Evolutionary conservation across 2,888 invertebrate species (phyloP).

Genomic region (Belgica antarctica): DNA sequence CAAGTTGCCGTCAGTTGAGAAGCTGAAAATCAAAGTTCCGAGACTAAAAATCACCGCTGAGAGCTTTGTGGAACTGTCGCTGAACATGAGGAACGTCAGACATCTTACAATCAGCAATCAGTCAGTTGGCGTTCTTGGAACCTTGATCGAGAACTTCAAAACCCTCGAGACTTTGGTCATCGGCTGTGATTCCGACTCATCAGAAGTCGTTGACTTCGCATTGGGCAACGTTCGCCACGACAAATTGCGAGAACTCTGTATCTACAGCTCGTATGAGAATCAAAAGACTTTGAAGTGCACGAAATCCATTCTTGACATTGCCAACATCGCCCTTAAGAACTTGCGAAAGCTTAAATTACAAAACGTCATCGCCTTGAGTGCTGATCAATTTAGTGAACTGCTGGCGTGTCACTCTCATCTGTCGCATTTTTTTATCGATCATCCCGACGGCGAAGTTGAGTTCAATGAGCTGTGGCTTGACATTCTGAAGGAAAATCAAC

Average conservation of each 20-base stretch:
- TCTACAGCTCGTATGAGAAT: conserved; percentile 8
- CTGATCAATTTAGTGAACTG: not conserved
- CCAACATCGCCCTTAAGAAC: not conserved
- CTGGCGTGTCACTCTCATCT: not conserved
- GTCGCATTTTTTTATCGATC: not conserved
- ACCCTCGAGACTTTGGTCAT: conserved; percentile 16
- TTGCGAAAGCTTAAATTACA: conserved; percentile 1
- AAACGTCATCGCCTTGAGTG: not conserved
- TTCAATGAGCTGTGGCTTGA: not conserved
- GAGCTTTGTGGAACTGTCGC: conserved; percentile 1
- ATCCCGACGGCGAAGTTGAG: too few relatives aligned
- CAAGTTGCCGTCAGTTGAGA: not conserved
- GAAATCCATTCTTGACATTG: conserved; percentile 8
- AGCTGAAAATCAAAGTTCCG: conserved; percentile 27
- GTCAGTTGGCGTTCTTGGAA: conserved; percentile 29
- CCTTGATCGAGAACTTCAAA: conserved; percentile 14
- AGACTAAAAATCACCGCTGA: conserved; percentile 18
- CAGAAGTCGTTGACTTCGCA: conserved; percentile 24
- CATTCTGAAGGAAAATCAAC: not conserved
- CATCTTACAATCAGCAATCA: conserved; percentile 18
- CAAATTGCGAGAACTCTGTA: not conserved
- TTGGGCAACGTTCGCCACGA: not conserved
- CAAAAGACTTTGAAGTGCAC: conserved; percentile 11
- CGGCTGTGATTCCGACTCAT: conserved; percentile 28
- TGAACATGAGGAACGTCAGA: conserved; percentile 13